Conservation (phyloP, 2,797 vertebrate species). For the Tapirus indicus region DNA sequence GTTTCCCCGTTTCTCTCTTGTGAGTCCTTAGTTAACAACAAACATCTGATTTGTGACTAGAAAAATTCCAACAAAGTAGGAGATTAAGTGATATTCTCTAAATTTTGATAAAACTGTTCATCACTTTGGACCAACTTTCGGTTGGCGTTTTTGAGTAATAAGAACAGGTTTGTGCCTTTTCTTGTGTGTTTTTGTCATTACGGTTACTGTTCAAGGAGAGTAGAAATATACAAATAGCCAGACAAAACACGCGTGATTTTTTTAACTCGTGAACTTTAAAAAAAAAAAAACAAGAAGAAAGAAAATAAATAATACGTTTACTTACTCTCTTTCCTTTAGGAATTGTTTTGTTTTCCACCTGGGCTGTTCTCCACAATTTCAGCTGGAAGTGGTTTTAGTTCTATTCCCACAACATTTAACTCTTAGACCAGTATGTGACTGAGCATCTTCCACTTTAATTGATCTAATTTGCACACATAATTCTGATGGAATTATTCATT, state of each 20-base stretch:
- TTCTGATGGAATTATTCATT: constrained; percentile 86
- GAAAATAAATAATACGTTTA: constrained; percentile 47
- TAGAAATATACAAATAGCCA: background rate
- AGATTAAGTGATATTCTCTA: background rate
- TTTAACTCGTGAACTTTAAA: constrained; percentile 37
- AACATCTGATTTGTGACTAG: background rate
- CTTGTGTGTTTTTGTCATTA: background rate
- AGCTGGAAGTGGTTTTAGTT: constrained; percentile 70
- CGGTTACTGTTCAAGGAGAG: background rate
- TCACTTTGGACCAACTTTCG: background rate
- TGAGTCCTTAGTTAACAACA: background rate
- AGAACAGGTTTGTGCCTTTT: background rate
- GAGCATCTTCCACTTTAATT: constrained; percentile 84
- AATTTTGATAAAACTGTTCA: background rate
- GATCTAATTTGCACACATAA: constrained; percentile 86
- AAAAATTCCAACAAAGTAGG: background rate
- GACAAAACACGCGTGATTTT: background rate
- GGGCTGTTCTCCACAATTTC: constrained; percentile 48
- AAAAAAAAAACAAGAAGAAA: background rate
- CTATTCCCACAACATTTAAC: constrained; percentile 77
- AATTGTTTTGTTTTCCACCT: constrained; percentile 57
- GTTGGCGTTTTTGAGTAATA: background rate
- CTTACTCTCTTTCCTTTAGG: constrained; percentile 42
- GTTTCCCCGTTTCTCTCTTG: background rate
- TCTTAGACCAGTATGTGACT: constrained; percentile 77